Evolutionary conservation across 2,797 vertebrate genomes (phyloP).

Genomic region (Sphaeramia orbicularis): DNA sequence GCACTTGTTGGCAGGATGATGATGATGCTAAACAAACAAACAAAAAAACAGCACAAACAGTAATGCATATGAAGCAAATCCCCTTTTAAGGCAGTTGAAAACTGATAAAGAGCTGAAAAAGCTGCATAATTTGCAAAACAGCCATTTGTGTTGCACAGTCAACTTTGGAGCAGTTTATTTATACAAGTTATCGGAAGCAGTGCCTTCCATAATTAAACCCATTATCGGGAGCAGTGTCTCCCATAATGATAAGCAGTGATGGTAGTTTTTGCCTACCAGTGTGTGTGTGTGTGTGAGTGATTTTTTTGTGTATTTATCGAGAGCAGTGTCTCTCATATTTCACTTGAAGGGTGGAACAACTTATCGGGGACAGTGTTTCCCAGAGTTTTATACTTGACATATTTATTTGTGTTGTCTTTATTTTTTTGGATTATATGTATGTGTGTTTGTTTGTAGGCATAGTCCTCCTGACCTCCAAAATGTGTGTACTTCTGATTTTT

Average conservation of each 20-base stretch:
- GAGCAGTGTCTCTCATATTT: slow-evolving; percentile 91
- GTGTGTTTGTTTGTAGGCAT: background rate
- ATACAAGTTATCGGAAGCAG: slow-evolving; percentile 94
- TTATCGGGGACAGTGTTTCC: slow-evolving; percentile 99
- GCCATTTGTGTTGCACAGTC: slow-evolving; percentile 69
- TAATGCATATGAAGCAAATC: background rate
- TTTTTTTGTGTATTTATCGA: slow-evolving; percentile 81
- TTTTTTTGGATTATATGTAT: slow-evolving; percentile 8
- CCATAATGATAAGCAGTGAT: slow-evolving; percentile 85
- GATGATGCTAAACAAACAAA: background rate
- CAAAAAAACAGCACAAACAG: background rate
- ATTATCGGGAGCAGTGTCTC: slow-evolving; percentile 98
- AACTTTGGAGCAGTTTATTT: slow-evolving; percentile 60
- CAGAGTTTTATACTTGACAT: slow-evolving; percentile 91
- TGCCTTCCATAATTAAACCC: slow-evolving; percentile 92
- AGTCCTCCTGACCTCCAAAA: slow-evolving; percentile 7
- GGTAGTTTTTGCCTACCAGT: slow-evolving; percentile 87
- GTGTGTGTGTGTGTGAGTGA: slow-evolving; percentile 28
- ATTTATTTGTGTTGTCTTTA: slow-evolving; percentile 54
- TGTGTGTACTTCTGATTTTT: slow-evolving; percentile 17
- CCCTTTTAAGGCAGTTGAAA: background rate
- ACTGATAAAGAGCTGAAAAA: slow-evolving; percentile 29
- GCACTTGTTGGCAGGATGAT: background rate
- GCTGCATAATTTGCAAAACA: slow-evolving; percentile 11
- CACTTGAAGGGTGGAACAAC: slow-evolving; percentile 94